Evolutionary conservation across 2,797 vertebrate species (phyloP), one percentile per base, ranked within the genome.

Genomic region (Sebastes trivittatus): DNA sequence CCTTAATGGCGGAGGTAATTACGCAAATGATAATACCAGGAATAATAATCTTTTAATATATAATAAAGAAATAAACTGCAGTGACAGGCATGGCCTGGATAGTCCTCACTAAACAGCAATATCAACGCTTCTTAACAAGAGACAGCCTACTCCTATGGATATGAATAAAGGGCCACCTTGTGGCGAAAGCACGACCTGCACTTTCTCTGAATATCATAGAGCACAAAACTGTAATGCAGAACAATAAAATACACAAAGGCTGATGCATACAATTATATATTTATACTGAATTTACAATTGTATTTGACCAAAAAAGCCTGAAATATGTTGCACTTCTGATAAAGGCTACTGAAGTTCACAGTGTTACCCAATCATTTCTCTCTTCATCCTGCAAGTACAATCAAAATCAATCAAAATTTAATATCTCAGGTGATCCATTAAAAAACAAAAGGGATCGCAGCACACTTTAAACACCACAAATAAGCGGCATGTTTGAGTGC

Each of bases 381-480:
- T 75, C 25, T 22, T 23, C 29, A n/a, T 54, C 42, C 27, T 61
- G 27, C 62, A 76, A 70, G 46, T 18, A 7, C 38, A 49, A 27
- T 13, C 2, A 6, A 58, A 55, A 75, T 49, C 16, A 60, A 55
- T 62, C 11, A 46, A 49, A 10, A 29, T n/a, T 16, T 2, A 77
- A 66, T 25, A 56, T 61, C n/a, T 55, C 16, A 36, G 29, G 16
- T 25, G 23, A 69, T 54, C 68, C 20, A 32, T 10, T 52, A 55
- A 55, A 75, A 66, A 52, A 52, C 34, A 25, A 81, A 77, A 25
- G 6, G 30, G 59, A 80, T 67, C 18, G 23, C 65, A 61, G 49
- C 54, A 30, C 18, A 58, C 70, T 74, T 83, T 66, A 72, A 80
- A 83, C 63, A 25, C 34, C 73, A 73, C 62, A 65, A 86, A 83